Conservation (phyloP, 2,797 vertebrate species). For the Dryobates pubescens region DNA sequence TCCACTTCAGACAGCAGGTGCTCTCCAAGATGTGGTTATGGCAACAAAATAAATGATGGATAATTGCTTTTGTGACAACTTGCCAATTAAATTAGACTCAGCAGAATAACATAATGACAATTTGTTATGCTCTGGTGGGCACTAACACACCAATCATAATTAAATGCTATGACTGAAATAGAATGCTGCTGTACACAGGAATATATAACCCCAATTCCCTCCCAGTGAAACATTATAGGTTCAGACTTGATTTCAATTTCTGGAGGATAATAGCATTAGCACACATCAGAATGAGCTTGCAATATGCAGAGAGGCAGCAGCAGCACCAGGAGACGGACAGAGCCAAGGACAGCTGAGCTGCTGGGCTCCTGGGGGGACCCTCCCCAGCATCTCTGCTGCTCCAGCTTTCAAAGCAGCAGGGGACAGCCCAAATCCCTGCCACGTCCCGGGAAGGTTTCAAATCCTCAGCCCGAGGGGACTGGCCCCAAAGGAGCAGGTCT, state of each 20-base stretch:
- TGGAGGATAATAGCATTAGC: conserved; percentile 84
- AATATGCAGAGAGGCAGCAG: conserved; percentile 63
- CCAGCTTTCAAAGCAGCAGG: accelerated
- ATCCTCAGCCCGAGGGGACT: accelerated
- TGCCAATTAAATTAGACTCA: conserved; percentile 96
- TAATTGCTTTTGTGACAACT: conserved; percentile 97
- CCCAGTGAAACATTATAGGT: conserved; percentile 85
- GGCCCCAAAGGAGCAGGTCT: neutral
- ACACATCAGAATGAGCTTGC: conserved; percentile 75
- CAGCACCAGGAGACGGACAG: conserved; percentile 31
- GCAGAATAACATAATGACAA: conserved; percentile 96
- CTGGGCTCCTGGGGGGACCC: neutral
- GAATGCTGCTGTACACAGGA: conserved; percentile 83
- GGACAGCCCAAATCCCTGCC: neutral
- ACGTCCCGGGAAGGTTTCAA: accelerated
- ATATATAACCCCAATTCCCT: conserved; percentile 90
- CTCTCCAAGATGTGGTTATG: conserved; percentile 90
- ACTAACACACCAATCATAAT: conserved; percentile 97
- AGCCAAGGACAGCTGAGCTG: conserved; percentile 2
- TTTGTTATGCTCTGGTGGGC: conserved; percentile 94
- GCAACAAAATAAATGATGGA: conserved; percentile 95
- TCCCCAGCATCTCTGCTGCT: neutral
- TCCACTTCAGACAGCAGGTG: conserved; percentile 88
- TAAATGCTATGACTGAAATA: conserved; percentile 91
- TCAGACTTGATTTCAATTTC: conserved; percentile 88